A percentile compares a stretch with the other conserved stretches of the same genome.
phyloP scores from a whole-genome alignment of 2,797 vertebrate species.

The Oceanodroma leucorhoa region DNA sequence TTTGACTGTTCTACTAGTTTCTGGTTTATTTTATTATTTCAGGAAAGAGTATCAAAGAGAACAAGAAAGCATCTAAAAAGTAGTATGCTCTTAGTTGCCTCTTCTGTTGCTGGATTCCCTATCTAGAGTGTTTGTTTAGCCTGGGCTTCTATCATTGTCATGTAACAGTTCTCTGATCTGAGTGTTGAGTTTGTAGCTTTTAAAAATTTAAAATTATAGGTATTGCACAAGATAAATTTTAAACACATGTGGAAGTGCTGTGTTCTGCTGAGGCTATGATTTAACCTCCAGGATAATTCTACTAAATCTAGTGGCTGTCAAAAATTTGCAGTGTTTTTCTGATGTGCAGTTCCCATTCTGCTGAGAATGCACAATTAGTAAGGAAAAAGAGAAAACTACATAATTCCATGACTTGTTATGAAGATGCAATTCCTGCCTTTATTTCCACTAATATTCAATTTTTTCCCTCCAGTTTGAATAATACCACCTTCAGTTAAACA shows the following conservation, averaged over 20 bases:
- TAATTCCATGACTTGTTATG: background rate
- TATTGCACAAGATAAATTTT: background rate
- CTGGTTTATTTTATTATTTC: background rate
- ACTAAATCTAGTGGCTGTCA: background rate
- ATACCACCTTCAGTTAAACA: background rate
- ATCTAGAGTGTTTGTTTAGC: background rate
- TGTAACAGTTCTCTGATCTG: background rate
- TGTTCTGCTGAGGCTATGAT: background rate
- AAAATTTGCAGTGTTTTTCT: background rate
- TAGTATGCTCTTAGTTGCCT: background rate
- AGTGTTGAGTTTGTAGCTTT: background rate
- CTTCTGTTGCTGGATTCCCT: background rate
- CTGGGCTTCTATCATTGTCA: background rate
- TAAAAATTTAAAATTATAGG: background rate
- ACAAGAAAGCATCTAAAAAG: background rate
- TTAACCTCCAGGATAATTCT: background rate
- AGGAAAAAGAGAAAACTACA: background rate
- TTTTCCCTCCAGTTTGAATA: background rate
- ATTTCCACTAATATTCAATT: background rate
- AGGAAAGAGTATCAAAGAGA: background rate
- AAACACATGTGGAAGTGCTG: background rate
- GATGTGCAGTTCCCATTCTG: background rate
- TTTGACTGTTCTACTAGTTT: background rate
- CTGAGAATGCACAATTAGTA: background rate
- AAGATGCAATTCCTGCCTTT: background rate